phyloP scores from a whole-genome alignment of 1,140 invertebrate genomes.

The Argopecten irradians region DNA sequence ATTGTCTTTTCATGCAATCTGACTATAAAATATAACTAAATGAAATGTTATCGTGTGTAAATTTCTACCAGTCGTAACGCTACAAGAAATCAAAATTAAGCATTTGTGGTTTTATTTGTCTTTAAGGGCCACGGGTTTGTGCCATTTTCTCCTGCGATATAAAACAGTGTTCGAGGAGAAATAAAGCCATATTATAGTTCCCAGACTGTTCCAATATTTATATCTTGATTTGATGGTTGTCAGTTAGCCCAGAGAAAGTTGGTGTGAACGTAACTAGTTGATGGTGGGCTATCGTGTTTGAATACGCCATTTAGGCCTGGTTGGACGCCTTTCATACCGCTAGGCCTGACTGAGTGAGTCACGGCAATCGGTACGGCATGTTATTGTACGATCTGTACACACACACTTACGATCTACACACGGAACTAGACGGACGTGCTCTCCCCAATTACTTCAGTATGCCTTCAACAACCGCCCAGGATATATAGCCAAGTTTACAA shows the following conservation, averaged over 20 bases:
- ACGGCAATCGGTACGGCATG: background rate
- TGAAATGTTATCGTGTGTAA: background rate
- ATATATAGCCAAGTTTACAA: background rate
- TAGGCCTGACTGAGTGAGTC: background rate
- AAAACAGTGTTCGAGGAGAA: background rate
- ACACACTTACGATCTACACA: background rate
- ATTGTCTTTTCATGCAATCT: background rate
- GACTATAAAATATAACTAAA: background rate
- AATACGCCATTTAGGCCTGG: background rate
- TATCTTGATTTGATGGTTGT: background rate
- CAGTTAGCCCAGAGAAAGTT: background rate
- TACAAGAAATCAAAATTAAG: background rate
- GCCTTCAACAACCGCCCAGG: background rate
- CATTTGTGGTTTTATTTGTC: background rate
- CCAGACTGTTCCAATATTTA: background rate
- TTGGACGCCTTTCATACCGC: slow-evolving; percentile 5
- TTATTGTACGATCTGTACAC: background rate
- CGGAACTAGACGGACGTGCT: background rate
- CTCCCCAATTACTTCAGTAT: background rate
- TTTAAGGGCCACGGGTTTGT: background rate
- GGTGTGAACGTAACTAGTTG: background rate
- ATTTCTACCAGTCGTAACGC: background rate
- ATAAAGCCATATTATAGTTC: background rate
- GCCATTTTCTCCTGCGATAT: background rate
- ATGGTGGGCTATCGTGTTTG: background rate